These are phyloP conservation scores for Creontiades dilutus DNA, from an alignment of 2,888 invertebrate species.

Conservation along the genomic window DNA sequence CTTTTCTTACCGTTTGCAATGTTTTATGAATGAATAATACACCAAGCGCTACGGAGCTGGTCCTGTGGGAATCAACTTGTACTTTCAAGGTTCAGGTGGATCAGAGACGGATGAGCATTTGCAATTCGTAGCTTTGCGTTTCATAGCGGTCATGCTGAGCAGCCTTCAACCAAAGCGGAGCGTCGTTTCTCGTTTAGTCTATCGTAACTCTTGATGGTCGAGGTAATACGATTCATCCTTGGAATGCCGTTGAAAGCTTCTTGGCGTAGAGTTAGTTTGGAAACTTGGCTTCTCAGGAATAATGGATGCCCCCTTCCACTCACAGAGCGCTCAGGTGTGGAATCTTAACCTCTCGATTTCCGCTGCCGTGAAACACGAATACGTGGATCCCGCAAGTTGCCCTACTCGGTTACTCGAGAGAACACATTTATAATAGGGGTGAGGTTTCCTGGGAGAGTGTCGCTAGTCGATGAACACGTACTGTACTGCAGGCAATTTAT, in stretches of 20 bases:
- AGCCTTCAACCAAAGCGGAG: background rate
- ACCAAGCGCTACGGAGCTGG: too few relatives aligned
- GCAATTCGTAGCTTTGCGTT: too few relatives aligned
- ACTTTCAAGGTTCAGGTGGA: too few relatives aligned
- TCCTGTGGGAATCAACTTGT: too few relatives aligned
- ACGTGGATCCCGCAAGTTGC: background rate
- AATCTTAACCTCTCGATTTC: conserved; percentile 27
- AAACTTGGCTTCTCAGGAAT: background rate
- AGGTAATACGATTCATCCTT: conserved; percentile 8
- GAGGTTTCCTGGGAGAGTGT: background rate
- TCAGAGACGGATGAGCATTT: too few relatives aligned
- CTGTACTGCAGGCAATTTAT: background rate
- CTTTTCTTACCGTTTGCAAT: too few relatives aligned
- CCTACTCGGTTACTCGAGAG: background rate
- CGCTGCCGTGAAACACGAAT: conserved; percentile 4
- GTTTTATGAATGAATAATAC: too few relatives aligned
- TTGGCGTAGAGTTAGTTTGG: background rate
- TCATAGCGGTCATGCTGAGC: too few relatives aligned
- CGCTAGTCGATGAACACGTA: background rate
- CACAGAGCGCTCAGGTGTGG: background rate
- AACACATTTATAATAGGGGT: background rate
- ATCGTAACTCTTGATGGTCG: conserved; percentile 20
- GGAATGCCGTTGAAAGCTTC: conserved; percentile 22
- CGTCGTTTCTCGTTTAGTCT: background rate
- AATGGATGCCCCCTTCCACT: conserved; percentile 12